Base-by-base conservation (phyloP, 2,888 invertebrate species). In the Drosophila prostipennis region DNA sequence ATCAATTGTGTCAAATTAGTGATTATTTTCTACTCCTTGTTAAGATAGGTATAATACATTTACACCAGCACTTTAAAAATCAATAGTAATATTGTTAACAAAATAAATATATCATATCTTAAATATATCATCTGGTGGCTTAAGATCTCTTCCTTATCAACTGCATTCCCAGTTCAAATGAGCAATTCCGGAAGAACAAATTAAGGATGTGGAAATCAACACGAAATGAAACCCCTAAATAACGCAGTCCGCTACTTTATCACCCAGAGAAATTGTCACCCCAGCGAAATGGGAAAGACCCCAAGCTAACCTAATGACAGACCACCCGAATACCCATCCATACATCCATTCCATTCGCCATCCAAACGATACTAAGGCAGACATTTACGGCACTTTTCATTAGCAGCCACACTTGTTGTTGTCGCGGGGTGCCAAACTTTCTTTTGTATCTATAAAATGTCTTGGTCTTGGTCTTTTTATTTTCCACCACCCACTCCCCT, bases 341-440 rank as follows among this genome's bases (percentile, higher is more conserved):
- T 34, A 34, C 34, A 26, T 8, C 23, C 10, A 19, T 39, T 59
- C 46, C 54, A 57, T 56, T 52, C 69, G 49, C 56, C 60, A 49
- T 40, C 57, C 54, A 64, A 43, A 64, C 64, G 70, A 75, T 64
- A 54, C 61, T 67, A 72, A 64, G 76, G 70, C 75, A 72, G 83
- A 55, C 63, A 45, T 69, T 51, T 51, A 71, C 71, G 79, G 72
- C 74, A 74, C 77, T 83, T 89, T 83, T 83, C 83, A 83, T 87
- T 83, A 83, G 89, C 89, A 80, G 78, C 76, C 73, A 80, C 89
- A 83, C 89, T 89, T 80, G 58, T 46, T 42, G 54, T 26, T 42
- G 54, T 26, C 19, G 39, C 36, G 67, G 26, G 55, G 16, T 57
- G 58, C 19, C 29, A 2, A 14, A 68, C 53, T 63, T 53, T 63